These are phyloP conservation scores for Eupleurogrammus muticus DNA, from an alignment of 2,797 vertebrate species.

Conservation along the genomic window DNA sequence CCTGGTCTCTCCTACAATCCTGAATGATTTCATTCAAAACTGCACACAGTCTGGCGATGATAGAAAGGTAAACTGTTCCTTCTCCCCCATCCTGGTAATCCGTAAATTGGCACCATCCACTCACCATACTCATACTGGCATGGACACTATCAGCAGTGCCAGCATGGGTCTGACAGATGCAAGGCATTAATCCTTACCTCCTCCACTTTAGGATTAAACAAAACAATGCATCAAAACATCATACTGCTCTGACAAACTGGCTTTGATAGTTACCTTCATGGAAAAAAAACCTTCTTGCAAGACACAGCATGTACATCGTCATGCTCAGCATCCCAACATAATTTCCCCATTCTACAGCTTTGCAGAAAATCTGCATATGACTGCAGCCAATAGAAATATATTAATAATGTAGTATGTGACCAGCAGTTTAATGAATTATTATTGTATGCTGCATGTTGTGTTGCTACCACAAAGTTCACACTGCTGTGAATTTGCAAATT, in stretches of 20 bases:
- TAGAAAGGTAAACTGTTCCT: too few relatives aligned
- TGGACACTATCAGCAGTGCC: constrained; percentile 70
- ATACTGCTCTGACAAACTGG: constrained; percentile 57
- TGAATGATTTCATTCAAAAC: too few relatives aligned
- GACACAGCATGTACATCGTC: constrained; percentile 37
- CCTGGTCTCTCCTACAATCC: too few relatives aligned
- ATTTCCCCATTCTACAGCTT: constrained; percentile 40
- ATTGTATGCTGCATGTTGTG: constrained; percentile 35
- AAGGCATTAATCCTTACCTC: constrained; percentile 78
- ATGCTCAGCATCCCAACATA: constrained; percentile 40
- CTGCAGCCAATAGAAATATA: constrained; percentile 45
- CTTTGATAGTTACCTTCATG: constrained; percentile 64
- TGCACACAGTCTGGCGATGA: too few relatives aligned
- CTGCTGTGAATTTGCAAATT: constrained; percentile 30
- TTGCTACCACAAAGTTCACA: constrained; percentile 13
- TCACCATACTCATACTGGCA: constrained; percentile 55
- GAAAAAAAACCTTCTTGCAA: constrained; percentile 44
- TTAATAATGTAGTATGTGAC: constrained; percentile 57
- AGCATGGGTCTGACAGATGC: constrained; percentile 75
- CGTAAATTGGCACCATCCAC: too few relatives aligned
- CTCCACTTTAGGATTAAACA: constrained; percentile 66
- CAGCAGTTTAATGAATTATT: constrained; percentile 44
- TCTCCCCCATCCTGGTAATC: too few relatives aligned
- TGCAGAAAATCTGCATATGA: constrained; percentile 58
- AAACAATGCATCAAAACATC: constrained; percentile 76